Conservation (phyloP, 2,888 invertebrate species). For the Thalpophila matura region DNA sequence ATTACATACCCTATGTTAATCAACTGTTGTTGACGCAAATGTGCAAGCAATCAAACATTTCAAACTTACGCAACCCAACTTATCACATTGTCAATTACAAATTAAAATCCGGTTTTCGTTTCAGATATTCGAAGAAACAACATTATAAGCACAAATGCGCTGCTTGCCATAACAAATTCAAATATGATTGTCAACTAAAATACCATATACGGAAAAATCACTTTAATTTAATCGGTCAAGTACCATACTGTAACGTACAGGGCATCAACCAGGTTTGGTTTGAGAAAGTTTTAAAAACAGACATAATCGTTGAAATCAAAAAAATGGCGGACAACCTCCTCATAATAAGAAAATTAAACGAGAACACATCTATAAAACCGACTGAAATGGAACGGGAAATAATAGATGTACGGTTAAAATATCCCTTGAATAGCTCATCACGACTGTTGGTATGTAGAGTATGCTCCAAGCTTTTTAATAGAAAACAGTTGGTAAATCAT, state of each 20-base stretch:
- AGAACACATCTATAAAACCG: slow-evolving; percentile 56
- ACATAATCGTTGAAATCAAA: slow-evolving; percentile 73
- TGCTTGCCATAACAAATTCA: slow-evolving; percentile 67
- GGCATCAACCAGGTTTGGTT: slow-evolving; percentile 78
- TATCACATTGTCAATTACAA: too few species aligned
- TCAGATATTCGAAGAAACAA: background rate
- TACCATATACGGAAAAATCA: slow-evolving; percentile 75
- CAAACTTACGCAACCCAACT: too few species aligned
- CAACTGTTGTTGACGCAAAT: too few species aligned
- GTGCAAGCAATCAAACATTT: too few species aligned
- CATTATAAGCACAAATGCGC: slow-evolving; percentile 57
- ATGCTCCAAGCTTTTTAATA: background rate
- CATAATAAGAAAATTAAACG: slow-evolving; percentile 67
- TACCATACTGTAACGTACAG: slow-evolving; percentile 65
- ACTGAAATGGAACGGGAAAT: slow-evolving; percentile 1
- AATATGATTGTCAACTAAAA: slow-evolving; percentile 53
- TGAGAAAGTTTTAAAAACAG: slow-evolving; percentile 74
- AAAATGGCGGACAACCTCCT: slow-evolving; percentile 70
- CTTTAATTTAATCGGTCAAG: slow-evolving; percentile 69
- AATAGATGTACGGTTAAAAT: slow-evolving; percentile 64
- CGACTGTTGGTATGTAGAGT: background rate
- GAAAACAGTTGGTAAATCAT: background rate
- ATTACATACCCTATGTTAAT: too few species aligned
- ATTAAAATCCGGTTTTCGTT: too few species aligned
- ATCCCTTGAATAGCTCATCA: slow-evolving; percentile 23